Conservation (phyloP, 2,113 vertebrate species). For the Pygoscelis antarcticus region DNA sequence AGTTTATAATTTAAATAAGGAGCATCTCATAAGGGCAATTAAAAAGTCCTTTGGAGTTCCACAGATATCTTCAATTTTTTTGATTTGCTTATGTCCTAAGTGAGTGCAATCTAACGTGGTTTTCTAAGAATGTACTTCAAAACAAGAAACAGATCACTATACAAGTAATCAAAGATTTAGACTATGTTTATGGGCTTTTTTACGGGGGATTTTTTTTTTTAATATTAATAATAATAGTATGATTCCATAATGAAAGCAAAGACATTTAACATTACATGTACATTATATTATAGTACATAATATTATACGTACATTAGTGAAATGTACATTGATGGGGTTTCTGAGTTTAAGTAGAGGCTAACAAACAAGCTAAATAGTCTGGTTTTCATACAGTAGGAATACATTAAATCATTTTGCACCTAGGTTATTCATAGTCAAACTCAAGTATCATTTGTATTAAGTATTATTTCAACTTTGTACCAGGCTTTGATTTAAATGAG, state of each 20-base stretch:
- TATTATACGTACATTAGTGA: not conserved
- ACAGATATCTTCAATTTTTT: not conserved
- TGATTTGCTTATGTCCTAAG: not conserved
- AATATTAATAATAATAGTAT: not conserved
- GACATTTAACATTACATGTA: not conserved
- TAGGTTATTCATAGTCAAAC: not conserved
- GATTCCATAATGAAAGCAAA: not conserved
- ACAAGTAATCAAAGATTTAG: not conserved
- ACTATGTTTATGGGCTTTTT: not conserved
- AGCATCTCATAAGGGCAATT: not conserved
- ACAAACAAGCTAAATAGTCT: not conserved
- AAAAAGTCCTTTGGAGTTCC: not conserved
- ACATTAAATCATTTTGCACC: not conserved
- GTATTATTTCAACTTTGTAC: not conserved
- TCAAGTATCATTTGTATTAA: not conserved
- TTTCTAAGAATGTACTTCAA: not conserved
- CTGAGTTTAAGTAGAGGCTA: not conserved
- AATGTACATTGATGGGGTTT: not conserved
- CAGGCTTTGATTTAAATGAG: not conserved
- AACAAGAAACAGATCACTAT: not conserved
- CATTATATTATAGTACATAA: not conserved
- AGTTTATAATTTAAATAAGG: not conserved
- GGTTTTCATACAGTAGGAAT: not conserved
- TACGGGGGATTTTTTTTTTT: not conserved
- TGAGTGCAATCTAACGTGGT: accelerated